Base-by-base conservation (phyloP, 2,888 invertebrate genomes). In the Phoenoteleia sp. region DNA sequence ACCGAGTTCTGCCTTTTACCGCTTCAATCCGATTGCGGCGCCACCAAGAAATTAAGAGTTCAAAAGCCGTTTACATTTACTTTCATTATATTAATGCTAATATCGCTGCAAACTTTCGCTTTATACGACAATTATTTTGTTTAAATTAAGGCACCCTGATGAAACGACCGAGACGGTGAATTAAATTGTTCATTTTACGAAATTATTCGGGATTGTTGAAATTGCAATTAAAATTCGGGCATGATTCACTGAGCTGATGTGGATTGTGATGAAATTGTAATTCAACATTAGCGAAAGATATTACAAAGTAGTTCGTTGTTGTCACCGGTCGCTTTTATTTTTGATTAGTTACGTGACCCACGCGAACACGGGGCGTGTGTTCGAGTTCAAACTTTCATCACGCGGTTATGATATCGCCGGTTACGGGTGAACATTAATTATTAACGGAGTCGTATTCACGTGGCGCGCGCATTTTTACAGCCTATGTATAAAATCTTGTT, bases 51-150 rank as follows among this genome's bases (percentile, higher is more conserved):
- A 49, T 76, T 67, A 52, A 76, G 71, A 69, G 69, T 52, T 67
- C 45, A 52, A 60, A 67, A 69, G 67, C 39, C 33, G 47, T 52
- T 79, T 56, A 39, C 49, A 69, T 77, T 66, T 54, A 66, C 52
- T 56, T 75, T 58, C 60, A 62, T 69, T 75, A 29, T 75, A 52
- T 81, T 62, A 76, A 81, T 69, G 67, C 47, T 67, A 76, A 69
- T 69, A 56, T 42, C 21, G 3, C 3, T 21, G 29, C 2, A 33
- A 60, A 66, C 45, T 66, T 39, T 25, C 29, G 3, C 11, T 7
- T 60, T 49, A 25, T 6, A 25, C 27, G 69, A 17, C 23, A 71
- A 69, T 60, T 60, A 69, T 60, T 69, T 67, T 47, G 49, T 49
- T 60, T 60, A 52, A 69, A 69, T 77, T 60, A 77, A 52, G 56